These are phyloP conservation scores for Heliothis virescens DNA, from an alignment of 1,140 invertebrate genomes.

Conservation along the genomic window DNA sequence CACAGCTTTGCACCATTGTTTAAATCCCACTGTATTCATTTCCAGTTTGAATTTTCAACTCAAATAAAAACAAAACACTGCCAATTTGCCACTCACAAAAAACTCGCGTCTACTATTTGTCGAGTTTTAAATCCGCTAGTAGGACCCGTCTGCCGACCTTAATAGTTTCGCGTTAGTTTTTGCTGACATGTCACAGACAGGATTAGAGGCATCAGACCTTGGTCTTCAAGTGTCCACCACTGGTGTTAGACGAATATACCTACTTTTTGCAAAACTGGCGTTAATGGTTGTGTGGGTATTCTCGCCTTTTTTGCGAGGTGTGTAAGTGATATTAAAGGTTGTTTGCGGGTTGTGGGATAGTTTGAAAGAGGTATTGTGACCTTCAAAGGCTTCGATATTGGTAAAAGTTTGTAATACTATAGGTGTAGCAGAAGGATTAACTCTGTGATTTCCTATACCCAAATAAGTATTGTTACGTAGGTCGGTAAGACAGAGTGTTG, in stretches of 20 bases:
- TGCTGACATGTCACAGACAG: conserved; percentile 40
- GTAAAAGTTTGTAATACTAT: not conserved
- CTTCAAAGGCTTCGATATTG: not conserved
- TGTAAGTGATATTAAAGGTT: conserved; percentile 18
- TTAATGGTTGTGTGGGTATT: not conserved
- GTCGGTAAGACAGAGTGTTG: too few relatives aligned
- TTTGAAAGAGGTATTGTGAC: not conserved
- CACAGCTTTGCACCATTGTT: too few relatives aligned
- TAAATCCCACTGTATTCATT: too few relatives aligned
- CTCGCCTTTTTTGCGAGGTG: not conserved
- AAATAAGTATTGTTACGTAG: too few relatives aligned
- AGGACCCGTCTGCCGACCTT: not conserved
- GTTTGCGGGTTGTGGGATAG: not conserved
- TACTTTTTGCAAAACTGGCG: conserved; percentile 28
- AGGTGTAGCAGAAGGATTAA: too few relatives aligned
- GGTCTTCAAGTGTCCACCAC: conserved; percentile 11
- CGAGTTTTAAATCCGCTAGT: not conserved
- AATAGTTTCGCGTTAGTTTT: conserved; percentile 40
- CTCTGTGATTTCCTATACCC: too few relatives aligned
- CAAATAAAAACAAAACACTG: too few relatives aligned
- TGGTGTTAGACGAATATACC: not conserved
- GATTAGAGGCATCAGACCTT: conserved; percentile 38
- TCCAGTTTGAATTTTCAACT: too few relatives aligned
- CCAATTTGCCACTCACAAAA: not conserved
- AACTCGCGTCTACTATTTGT: not conserved